These are phyloP conservation scores for Parasteatoda tepidariorum DNA, from an alignment of 1,140 invertebrate species.

Conservation along the genomic window DNA sequence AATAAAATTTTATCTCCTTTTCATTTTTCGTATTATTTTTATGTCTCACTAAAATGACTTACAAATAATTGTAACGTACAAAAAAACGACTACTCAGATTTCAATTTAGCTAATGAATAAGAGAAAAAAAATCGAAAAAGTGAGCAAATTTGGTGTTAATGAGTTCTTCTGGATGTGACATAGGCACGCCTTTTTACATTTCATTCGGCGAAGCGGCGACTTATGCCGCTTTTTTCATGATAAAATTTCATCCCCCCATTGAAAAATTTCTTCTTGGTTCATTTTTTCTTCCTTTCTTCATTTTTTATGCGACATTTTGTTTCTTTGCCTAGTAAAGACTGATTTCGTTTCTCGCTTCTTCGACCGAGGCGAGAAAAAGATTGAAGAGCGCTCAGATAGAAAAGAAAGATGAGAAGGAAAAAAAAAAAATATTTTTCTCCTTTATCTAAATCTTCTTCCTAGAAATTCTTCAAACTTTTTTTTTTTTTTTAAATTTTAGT, in stretches of 20 bases:
- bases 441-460: slow-evolving; percentile 33
- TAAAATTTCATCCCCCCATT: background rate
- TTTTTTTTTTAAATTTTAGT: no score
- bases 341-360: no score
- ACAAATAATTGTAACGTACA: background rate
- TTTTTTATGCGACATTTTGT: background rate
- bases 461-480: no score
- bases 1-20: no score
- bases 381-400: slow-evolving; percentile 31
- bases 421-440: background rate
- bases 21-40: no score
- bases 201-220: background rate
- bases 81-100: background rate
- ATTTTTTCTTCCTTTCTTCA: background rate
- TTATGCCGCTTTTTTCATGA: no score
- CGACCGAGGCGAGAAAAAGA: slow-evolving; percentile 25
- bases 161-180: background rate
- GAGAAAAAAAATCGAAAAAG: background rate
- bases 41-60: no score
- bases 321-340: no score
- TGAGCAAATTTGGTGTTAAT: background rate
- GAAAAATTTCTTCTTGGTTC: background rate
- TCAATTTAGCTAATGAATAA: background rate
- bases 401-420: slow-evolving; percentile 3
- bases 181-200: slow-evolving; percentile 2